Evolutionary conservation across 2,888 invertebrate species (phyloP), one percentile per base, ranked within the genome.

Genomic region (Cryptosula pallasiana): DNA sequence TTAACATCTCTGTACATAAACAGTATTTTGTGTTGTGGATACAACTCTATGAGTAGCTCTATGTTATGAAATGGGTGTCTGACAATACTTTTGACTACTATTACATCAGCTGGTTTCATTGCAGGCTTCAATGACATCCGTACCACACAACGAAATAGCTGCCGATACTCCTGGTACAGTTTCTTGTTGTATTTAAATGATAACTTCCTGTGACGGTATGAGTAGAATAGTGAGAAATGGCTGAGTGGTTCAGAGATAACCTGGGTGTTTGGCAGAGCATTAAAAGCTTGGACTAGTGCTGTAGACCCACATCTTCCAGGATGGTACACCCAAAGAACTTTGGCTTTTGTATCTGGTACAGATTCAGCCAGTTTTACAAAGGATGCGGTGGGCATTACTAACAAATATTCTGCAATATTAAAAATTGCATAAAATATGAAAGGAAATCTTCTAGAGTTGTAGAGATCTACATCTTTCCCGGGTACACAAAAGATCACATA

Each of bases 1-100:
- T 32, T 63, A 9, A n/a, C 32, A 13, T 63, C 63, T 63, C 63
- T 63, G 34, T 63, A 63, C 63, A 63, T 63, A 27, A 63, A 63
- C 16, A 63, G 3, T 5, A 9, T 34, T 20, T 25, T 63, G n/a
- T 29, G 32, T 32, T 63, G 13, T 27, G 63, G 32, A 63, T 29
- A 63, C 29, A 63, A 27, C 27, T 32, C 32, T 13, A n/a, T 2
- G 5, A 63, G 13, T 63, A 32, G 32, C 1, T 63, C 27, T 3
- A 63, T 32, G n/a, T 63, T 16, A 13, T 16, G 13, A 9, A 29
- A 25, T 5, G 5, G 3, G 5, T 25, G 13, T 16, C 3, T 13
- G 1, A 32, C 25, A 63, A 32, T 16, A 9, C 13, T 1, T 32
- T 63, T 63, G 3, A 63, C 63, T 16, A 63, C 63, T 25, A 63